These are phyloP conservation scores for Arctocebus calabarensis DNA, from an alignment of 2,797 vertebrate genomes.

Conservation along the genomic window DNA sequence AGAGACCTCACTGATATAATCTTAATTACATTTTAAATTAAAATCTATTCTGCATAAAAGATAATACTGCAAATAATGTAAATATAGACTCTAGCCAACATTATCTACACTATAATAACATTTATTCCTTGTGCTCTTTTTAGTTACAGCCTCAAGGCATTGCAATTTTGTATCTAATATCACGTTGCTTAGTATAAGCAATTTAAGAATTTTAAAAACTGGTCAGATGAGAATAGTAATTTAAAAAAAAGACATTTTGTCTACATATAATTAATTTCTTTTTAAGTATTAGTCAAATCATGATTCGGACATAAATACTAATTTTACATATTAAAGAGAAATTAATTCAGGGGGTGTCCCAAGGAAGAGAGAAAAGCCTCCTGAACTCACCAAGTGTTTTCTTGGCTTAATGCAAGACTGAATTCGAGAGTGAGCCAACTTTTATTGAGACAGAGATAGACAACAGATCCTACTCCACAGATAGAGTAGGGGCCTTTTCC, in stretches of 20 bases:
- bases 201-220: slow-evolving; percentile 23
- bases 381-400: not conserved
- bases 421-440: not conserved
- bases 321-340: not conserved
- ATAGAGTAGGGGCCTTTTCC: not conserved
- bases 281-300: not conserved
- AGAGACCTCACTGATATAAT: not conserved
- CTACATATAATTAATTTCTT: not conserved
- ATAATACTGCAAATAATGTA: not conserved
- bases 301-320: not conserved
- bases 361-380: not conserved
- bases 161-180: not conserved
- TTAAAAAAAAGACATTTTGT: not conserved
- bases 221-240: not conserved
- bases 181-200: not conserved
- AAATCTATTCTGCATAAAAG: not conserved
- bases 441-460: not conserved
- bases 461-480: not conserved
- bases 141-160: not conserved
- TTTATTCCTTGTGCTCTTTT: not conserved
- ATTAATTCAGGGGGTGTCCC: not conserved
- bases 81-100: not conserved
- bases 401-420: not conserved
- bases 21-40: not conserved
- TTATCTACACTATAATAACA: not conserved